phyloP scores from a whole-genome alignment of 2,888 invertebrate genomes.

The Agrochola circellaris region DNA sequence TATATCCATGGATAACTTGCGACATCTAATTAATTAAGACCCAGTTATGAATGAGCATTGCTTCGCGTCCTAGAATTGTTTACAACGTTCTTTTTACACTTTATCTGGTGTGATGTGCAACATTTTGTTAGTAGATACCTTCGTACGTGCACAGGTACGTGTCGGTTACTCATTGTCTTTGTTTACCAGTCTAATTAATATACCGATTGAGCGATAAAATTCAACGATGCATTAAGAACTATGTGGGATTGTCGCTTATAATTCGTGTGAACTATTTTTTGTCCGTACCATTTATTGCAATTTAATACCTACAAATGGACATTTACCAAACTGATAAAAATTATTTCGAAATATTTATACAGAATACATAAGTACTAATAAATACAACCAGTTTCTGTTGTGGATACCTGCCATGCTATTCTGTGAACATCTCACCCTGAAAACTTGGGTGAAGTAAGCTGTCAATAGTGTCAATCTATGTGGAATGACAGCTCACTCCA shows the following conservation, averaged over 20 bases:
- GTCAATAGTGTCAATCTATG: too few species aligned
- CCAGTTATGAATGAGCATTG: constrained; percentile 71
- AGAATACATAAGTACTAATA: neutral
- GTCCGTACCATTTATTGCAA: neutral
- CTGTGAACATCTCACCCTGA: too few species aligned
- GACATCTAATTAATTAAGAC: constrained; percentile 67
- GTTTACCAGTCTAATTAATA: constrained; percentile 71
- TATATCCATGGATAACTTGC: constrained; percentile 60
- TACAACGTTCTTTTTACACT: constrained; percentile 60
- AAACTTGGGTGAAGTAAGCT: too few species aligned
- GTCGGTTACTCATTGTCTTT: constrained; percentile 69
- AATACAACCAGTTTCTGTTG: neutral
- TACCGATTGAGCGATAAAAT: constrained; percentile 68
- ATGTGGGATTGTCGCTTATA: constrained; percentile 51
- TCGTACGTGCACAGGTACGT: constrained; percentile 10
- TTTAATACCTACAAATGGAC: constrained; percentile 16
- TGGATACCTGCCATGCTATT: too few species aligned
- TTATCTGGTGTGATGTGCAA: constrained; percentile 64
- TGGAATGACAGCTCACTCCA: too few species aligned
- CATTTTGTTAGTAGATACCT: constrained; percentile 65
- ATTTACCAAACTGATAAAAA: constrained; percentile 2
- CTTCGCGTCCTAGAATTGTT: constrained; percentile 67
- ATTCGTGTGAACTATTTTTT: constrained; percentile 45
- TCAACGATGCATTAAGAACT: constrained; percentile 59
- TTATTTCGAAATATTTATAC: neutral